Evolutionary conservation across 1,140 invertebrate species (phyloP).

Genomic region (Cydia amplana): DNA sequence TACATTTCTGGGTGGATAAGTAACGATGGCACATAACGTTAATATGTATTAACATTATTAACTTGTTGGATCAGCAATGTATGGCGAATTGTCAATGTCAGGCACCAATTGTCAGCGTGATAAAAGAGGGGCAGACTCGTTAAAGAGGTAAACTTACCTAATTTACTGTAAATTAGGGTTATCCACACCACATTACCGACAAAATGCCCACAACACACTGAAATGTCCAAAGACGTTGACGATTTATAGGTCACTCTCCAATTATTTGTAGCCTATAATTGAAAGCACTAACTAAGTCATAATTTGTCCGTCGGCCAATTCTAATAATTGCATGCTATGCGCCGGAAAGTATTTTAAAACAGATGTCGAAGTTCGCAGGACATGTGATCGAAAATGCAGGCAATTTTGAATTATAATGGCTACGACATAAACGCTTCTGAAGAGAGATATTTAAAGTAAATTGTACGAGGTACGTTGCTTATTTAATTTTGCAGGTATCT

Average conservation of each 20-base stretch:
- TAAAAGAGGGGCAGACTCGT: too few relatives aligned
- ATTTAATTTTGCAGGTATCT: not conserved
- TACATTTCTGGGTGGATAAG: too few relatives aligned
- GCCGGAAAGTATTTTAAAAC: slow-evolving; percentile 23
- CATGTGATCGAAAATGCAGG: slow-evolving; percentile 9
- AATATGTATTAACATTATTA: too few relatives aligned
- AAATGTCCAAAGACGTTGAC: not conserved
- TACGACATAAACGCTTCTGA: not conserved
- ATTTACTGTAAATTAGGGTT: not conserved
- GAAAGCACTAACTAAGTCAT: slow-evolving; percentile 17
- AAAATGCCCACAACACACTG: not conserved
- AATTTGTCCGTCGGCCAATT: slow-evolving; percentile 29
- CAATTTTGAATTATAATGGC: not conserved
- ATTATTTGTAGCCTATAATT: slow-evolving; percentile 20
- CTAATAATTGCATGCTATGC: not conserved
- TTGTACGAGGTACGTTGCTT: not conserved
- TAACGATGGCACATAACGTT: too few relatives aligned
- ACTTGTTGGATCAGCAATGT: too few relatives aligned
- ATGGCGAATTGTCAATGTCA: too few relatives aligned
- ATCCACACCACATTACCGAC: not conserved
- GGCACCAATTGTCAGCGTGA: too few relatives aligned
- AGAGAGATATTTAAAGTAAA: not conserved
- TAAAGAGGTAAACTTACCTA: not conserved
- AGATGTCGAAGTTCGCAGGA: slow-evolving; percentile 1
- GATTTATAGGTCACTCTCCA: slow-evolving; percentile 13